Evolutionary conservation across 1,140 invertebrate genomes (phyloP).

Genomic region (Sitophilus oryzae): DNA sequence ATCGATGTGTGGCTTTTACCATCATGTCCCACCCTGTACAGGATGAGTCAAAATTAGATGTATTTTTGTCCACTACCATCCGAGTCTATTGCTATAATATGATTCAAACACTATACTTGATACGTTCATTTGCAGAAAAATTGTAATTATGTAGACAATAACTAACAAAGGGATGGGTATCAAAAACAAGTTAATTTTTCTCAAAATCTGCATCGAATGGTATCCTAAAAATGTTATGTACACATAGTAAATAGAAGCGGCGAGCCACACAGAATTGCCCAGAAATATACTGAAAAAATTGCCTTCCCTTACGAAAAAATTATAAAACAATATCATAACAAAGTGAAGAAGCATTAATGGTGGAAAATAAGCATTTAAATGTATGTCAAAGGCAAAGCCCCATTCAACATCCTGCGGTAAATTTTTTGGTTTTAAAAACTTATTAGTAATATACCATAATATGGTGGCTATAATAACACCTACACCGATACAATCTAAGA

Average conservation of each 20-base stretch:
- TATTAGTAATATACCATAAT: constrained; percentile 81
- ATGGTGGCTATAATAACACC: constrained; percentile 81
- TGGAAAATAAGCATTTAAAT: constrained; percentile 97
- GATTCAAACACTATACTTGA: constrained; percentile 51
- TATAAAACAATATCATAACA: constrained; percentile 84
- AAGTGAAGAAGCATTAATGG: constrained; percentile 90
- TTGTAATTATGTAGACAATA: constrained; percentile 73
- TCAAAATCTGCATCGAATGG: constrained; percentile 85
- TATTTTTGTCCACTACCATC: too few relatives aligned
- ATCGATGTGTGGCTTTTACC: too few relatives aligned
- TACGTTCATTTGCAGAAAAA: constrained; percentile 65
- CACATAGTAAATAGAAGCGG: constrained; percentile 87
- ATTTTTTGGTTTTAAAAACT: constrained; percentile 71
- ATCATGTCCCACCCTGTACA: too few relatives aligned
- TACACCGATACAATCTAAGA: constrained; percentile 89
- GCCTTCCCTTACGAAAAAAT: constrained; percentile 68
- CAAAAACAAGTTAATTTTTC: constrained; percentile 82
- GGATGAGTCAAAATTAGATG: too few relatives aligned
- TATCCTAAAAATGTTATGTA: constrained; percentile 99
- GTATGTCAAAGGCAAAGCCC: constrained; percentile 98
- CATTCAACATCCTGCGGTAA: constrained; percentile 86
- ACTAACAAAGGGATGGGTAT: constrained; percentile 76
- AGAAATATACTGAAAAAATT: constrained; percentile 67
- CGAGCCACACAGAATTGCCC: constrained; percentile 93
- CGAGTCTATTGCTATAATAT: too few relatives aligned